phyloP scores from a whole-genome alignment of 2,888 invertebrate genomes.

The Phymatocera aterrima region DNA sequence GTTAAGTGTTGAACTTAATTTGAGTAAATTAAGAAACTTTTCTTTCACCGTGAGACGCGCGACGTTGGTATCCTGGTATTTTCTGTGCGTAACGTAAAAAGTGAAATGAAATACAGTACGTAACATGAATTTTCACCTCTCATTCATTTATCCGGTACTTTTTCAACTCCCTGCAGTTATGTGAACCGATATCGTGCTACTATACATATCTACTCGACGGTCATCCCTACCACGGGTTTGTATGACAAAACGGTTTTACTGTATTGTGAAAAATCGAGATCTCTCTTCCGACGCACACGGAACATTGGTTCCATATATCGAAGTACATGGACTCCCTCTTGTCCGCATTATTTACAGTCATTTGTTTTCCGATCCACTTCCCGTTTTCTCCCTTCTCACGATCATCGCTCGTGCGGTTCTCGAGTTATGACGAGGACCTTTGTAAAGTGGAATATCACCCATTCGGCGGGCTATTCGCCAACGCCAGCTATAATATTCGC shows the following conservation, averaged over 20 bases:
- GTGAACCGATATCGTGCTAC: conserved; percentile 1
- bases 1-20: conserved; percentile 44
- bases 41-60: conserved; percentile 1
- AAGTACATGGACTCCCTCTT: conserved; percentile 31
- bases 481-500: conserved; percentile 1
- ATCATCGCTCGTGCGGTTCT: conserved; percentile 22
- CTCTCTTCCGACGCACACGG: conserved; percentile 10
- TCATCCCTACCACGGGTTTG: not conserved
- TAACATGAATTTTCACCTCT: not conserved
- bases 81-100: not conserved
- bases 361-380: conserved; percentile 42
- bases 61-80: not conserved
- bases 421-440: conserved; percentile 33
- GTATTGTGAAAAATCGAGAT: conserved; percentile 40
- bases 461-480: conserved; percentile 10
- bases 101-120: too few relatives aligned
- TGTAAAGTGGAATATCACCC: conserved; percentile 26
- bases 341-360: conserved; percentile 41
- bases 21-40: conserved; percentile 46
- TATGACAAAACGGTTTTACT: conserved; percentile 24
- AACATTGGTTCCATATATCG: conserved; percentile 9
- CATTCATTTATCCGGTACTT: not conserved
- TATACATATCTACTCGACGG: not conserved
- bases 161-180: conserved; percentile 32
- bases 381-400: conserved; percentile 3